Evolutionary conservation across 2,888 invertebrate species (phyloP), one percentile per base, ranked within the genome.

Genomic region (Drosophila nr. fundita): DNA sequence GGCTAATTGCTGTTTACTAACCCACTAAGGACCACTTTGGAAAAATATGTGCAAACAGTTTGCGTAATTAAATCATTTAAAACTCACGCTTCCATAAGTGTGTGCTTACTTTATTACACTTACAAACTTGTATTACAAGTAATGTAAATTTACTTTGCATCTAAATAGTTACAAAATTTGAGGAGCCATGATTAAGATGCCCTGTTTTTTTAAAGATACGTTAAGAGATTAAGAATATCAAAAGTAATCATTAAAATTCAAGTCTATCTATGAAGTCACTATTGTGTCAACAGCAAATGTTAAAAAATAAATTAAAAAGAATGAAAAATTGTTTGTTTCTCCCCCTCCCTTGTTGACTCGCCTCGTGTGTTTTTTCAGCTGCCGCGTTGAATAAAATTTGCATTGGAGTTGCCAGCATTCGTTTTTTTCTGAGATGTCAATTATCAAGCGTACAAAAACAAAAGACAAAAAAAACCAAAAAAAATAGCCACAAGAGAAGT

Each of bases 291-390:
- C 40, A 60, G 48, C 30, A 65, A 50, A 61, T 30, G 13, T 30
- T 27, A 18, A 18, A 18, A 55, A 50, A 32, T 40, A 21, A n/a
- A 8, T 15, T 18, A 15, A 34, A 34, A 10, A 1, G 4, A 36
- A 24, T 10, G 15, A 38, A 52, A 18, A 54, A 11, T 15, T 49
- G 48, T 61, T 73, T 65, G 48, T 68, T 74, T 45, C 27, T 18
- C 3, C 15, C 3, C 3, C 1, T 15, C 0, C n/a, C 3, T 27
- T 15, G 11, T 27, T 45, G 11, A 24, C 0, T 29, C 36, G 30
- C 13, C 7, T 6, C 42, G 32, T 53, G 42, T 61, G 29, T 55
- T 70, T 75, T 53, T 53, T 59, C 62, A 65, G 58, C 68, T 68
- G 59, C 52, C 32, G 52, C n/a, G 13, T 40, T 13, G 29, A n/a